These are phyloP conservation scores for Hemichromis elongatus DNA, from an alignment of 2,113 vertebrate species.

Conservation along the genomic window DNA sequence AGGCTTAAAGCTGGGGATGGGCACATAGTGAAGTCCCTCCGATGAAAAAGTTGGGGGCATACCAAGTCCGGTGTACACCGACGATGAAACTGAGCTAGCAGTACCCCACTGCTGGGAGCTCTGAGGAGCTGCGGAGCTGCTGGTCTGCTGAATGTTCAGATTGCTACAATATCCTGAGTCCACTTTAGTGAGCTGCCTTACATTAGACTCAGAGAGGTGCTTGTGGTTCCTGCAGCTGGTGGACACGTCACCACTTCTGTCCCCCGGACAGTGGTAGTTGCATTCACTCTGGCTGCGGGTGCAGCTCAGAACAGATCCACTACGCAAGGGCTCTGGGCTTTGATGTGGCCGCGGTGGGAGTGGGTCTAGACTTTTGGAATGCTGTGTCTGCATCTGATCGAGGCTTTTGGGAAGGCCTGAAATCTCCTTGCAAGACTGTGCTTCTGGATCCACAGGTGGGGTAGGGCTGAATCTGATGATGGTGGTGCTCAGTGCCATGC, in stretches of 20 bases:
- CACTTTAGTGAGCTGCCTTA: conserved; percentile 43
- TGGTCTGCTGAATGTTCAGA: conserved; percentile 63
- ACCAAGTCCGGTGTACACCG: conserved; percentile 10
- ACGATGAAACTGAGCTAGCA: not conserved
- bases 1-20: conserved; percentile 62
- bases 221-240: conserved; percentile 5
- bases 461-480: conserved; percentile 84
- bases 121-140: conserved; percentile 6
- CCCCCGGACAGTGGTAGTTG: conserved; percentile 1
- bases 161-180: conserved; percentile 75
- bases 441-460: conserved; percentile 64
- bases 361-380: conserved; percentile 57
- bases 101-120: conserved; percentile 41
- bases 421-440: conserved; percentile 4
- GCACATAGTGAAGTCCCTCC: conserved; percentile 50
- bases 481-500: conserved; percentile 85
- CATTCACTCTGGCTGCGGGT: conserved; percentile 60
- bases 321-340: conserved; percentile 19
- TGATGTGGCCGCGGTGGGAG: conserved; percentile 25
- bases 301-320: conserved; percentile 36
- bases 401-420: not conserved
- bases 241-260: not conserved
- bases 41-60: conserved; percentile 51
- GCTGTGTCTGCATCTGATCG: conserved; percentile 22
- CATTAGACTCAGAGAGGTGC: conserved; percentile 20